Conservation (phyloP, 2,113 vertebrate species). For the Cryptomyrus ogoouensis region DNA sequence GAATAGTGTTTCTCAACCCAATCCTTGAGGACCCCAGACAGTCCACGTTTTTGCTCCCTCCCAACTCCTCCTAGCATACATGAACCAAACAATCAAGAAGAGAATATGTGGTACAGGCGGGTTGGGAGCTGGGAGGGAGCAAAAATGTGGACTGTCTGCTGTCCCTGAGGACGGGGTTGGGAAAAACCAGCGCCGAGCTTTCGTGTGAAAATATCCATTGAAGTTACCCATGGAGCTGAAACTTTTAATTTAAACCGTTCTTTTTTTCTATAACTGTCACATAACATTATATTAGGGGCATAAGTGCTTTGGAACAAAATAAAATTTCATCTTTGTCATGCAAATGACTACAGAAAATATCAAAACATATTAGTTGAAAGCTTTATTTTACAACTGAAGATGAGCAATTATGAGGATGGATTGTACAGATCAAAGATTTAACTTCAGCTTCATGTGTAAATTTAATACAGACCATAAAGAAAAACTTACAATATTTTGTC, state of each 20-base stretch:
- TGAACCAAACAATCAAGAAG: neutral
- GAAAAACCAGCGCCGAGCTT: neutral
- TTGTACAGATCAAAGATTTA: neutral
- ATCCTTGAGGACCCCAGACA: neutral
- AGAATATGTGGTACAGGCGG: neutral
- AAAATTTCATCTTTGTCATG: neutral
- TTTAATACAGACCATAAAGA: neutral
- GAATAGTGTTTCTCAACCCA: neutral
- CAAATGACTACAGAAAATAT: neutral
- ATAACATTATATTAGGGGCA: neutral
- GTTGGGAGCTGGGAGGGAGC: neutral
- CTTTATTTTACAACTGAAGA: neutral
- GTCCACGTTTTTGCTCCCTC: neutral
- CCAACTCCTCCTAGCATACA: neutral
- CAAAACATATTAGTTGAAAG: neutral
- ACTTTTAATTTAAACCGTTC: neutral
- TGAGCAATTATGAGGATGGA: neutral
- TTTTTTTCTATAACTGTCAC: neutral
- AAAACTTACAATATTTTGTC: neutral
- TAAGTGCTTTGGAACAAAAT: neutral
- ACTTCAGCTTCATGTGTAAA: neutral
- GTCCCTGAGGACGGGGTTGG: neutral
- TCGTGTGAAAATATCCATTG: neutral
- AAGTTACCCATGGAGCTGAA: neutral
- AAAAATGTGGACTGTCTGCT: neutral